Base-by-base conservation (phyloP, 2,113 vertebrate species). In the Phalacrocorax aristotelis region DNA sequence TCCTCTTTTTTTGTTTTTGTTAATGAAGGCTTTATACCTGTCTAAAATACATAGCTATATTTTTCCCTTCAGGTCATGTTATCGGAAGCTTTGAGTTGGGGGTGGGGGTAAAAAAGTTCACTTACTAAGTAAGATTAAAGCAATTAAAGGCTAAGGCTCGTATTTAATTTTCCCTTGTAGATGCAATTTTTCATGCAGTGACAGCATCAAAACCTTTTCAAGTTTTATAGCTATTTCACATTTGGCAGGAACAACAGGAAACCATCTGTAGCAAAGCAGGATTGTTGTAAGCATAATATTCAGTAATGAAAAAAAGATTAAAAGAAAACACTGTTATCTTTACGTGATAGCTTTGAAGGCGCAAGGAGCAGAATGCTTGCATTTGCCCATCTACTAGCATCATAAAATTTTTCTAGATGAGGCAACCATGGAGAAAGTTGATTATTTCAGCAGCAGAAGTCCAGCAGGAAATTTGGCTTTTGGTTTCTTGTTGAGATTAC, bases 161-260 rank as follows among this genome's bases (percentile, higher is more conserved):
- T 87, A 93, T 96, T 96, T 91, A 97, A 94, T 96, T 95, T 97
- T 93, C 92, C 89, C 83, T 96, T 40, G 32, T 94, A 95, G 96
- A 97, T 95, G 58, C 72, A 62, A 84, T 96, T 97, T 96, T 93
- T 97, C 89, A 61, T 91, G 78, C 83, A 85, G 61, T 83, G 96
- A 97, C 90, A 96, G 74, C 92, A 87, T 91, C 93, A 88, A 81
- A 89, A 91, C 91, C 97, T 87, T 97, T 98, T 98, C 83, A 97
- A 97, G 97, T 98, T 98, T 98, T 96, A 97, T 87, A 97, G 95
- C 89, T 90, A 93, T 96, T 96, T 93, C 79, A 83, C 87, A 91
- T 97, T 96, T 97, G 97, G 96, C 97, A 97, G 93, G 95, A 98
- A 97, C 95, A 97, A 96, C 96, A 98, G 97, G 97, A 98, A 98